These are phyloP conservation scores for Aplysina aerophoba DNA, from an alignment of 37 sponge, comb jelly and placozoan genomes.

Conservation along the genomic window DNA sequence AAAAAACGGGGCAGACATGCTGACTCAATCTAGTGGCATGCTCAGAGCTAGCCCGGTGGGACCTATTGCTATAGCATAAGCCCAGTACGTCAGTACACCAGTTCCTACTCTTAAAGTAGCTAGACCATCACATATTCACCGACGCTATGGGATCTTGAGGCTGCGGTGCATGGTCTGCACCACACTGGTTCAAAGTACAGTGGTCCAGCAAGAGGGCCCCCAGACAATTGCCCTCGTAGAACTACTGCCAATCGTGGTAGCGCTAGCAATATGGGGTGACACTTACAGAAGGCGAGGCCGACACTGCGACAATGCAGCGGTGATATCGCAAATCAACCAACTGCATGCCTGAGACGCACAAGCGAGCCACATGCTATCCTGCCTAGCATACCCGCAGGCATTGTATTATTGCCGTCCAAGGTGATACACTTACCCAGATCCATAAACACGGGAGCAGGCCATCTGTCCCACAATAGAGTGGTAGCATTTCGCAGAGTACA, in stretches of 20 bases:
- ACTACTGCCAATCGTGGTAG: not conserved
- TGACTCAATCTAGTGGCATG: not conserved
- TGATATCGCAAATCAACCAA: not conserved
- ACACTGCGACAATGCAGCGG: slow-evolving; percentile 28
- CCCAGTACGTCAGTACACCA: not conserved
- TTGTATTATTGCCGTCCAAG: not conserved
- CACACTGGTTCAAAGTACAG: slow-evolving; percentile 17
- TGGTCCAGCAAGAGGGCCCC: not conserved
- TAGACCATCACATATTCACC: not conserved
- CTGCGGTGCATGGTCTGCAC: slow-evolving; percentile 23
- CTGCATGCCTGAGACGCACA: not conserved
- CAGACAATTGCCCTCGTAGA: slow-evolving; percentile 21
- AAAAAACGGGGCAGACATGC: not conserved
- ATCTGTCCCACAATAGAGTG: slow-evolving; percentile 31
- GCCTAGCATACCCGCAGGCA: slow-evolving; percentile 4
- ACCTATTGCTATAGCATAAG: not conserved
- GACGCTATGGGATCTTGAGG: slow-evolving; percentile 26
- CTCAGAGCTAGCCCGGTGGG: slow-evolving; percentile 9
- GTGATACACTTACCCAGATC: slow-evolving; percentile 4
- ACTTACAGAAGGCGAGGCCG: not conserved
- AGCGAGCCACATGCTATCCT: not conserved
- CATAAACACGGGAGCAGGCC: slow-evolving; percentile 14
- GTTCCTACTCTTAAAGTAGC: not conserved
- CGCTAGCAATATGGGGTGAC: slow-evolving; percentile 4
- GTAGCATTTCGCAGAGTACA: not conserved